Evolutionary conservation across 2,888 invertebrate species (phyloP), one percentile per base, ranked within the genome.

Genomic region (Cataglyphis cursor): DNA sequence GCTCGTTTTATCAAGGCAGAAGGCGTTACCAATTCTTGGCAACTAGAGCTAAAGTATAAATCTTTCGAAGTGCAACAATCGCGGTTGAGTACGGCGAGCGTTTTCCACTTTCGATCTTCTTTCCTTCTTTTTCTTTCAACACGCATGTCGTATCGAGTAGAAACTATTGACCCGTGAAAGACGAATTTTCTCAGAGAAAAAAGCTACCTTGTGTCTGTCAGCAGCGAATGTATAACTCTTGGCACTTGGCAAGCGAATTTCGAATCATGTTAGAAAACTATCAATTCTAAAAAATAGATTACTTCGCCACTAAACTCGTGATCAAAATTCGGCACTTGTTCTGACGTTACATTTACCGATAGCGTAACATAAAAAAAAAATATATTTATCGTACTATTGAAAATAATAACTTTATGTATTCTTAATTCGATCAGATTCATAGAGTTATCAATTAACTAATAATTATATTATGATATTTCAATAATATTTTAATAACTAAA

Each of bases 81-180:
- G 80, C n/a, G 51, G 44, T 64, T 48, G 24, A 44, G 28, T 35
- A 18, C n/a, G 51, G 21, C 41, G 28, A 31, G 38, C 65, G 38
- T 59, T 84, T 80, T 76, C 81, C 41, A 70, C 48, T 65, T 48
- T 44, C 68, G 18, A 62, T 66, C 4, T 10, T 72, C 24, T 41
- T 5, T n/a, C n/a, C 9, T n/a, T 48, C 15, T 62, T 21, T 9
- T 24, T 48, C 9, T 28, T 44, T 54, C 24, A 24, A 18, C 28
- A 44, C 28, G 24, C 35, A 41, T 8, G 28, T 9, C 35, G 15
- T 24, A n/a, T 44, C 9, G 38, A 51, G 8, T 62, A 12, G 54
- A 75, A 75, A 62, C 76, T 54, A 54, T 31, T 83, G 89, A 89
- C 84, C 85, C 74, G 87, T 57, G 65, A 85, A 80, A 51, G 21